Percentiles rank a stretch among this genome's conserved stretches.
phyloP scores from a whole-genome alignment of 1,140 invertebrate species.

The Hyles vespertilio region DNA sequence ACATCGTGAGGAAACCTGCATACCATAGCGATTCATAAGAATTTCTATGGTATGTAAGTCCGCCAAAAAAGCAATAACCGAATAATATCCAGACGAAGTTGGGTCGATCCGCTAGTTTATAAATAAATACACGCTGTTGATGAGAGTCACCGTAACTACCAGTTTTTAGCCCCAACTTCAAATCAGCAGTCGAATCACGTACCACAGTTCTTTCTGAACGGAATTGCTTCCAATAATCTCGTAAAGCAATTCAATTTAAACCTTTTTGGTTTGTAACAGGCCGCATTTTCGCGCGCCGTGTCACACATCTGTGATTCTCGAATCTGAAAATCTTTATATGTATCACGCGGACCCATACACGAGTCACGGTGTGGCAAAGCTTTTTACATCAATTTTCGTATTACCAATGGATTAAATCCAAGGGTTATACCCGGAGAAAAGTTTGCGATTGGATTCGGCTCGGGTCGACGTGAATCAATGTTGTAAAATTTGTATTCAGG shows the following conservation, averaged over 20 bases:
- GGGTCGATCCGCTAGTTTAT: neutral
- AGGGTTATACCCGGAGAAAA: slow-evolving; percentile 56
- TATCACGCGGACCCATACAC: slow-evolving; percentile 27
- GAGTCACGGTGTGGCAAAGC: slow-evolving; percentile 37
- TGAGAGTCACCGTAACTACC: slow-evolving; percentile 19
- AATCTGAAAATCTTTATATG: slow-evolving; percentile 65
- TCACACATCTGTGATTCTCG: slow-evolving; percentile 47
- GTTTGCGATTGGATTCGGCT: slow-evolving; percentile 58
- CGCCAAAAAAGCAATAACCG: neutral
- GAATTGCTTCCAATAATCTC: slow-evolving; percentile 66
- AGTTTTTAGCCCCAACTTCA: slow-evolving; percentile 32
- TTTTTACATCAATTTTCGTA: slow-evolving; percentile 74
- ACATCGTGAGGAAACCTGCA: too few relatives aligned
- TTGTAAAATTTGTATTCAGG: slow-evolving; percentile 70
- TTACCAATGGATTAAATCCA: slow-evolving; percentile 72
- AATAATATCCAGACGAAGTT: neutral
- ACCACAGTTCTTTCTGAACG: slow-evolving; percentile 65
- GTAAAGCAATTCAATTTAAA: slow-evolving; percentile 55
- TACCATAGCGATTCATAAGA: too few relatives aligned
- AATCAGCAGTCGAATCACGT: slow-evolving; percentile 55
- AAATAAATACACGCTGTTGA: slow-evolving; percentile 2
- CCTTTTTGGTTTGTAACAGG: slow-evolving; percentile 52
- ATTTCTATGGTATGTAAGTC: too few relatives aligned
- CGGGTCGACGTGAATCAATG: slow-evolving; percentile 60
- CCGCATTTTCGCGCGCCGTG: slow-evolving; percentile 45